Percentiles rank a stretch among this genome's conserved stretches.
Conservation (phyloP, 2,888 invertebrate species). For the Galeruca laticollis region DNA sequence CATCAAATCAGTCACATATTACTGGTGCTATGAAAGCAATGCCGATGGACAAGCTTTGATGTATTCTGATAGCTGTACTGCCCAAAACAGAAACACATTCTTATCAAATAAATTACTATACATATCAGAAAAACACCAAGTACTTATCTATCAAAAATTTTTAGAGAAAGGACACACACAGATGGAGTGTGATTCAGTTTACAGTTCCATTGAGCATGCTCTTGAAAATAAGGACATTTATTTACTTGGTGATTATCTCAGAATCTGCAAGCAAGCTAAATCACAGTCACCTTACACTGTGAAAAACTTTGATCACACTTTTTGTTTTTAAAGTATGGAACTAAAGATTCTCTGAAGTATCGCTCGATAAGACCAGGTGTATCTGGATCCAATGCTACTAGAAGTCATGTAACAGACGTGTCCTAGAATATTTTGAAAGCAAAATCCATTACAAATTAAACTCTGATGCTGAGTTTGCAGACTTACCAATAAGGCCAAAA, state of each 20-base stretch:
- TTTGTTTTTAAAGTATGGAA: constrained; percentile 33
- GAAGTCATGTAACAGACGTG: constrained; percentile 4
- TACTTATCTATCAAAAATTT: constrained; percentile 20
- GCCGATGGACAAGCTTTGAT: constrained; percentile 19
- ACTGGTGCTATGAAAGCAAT: constrained; percentile 17
- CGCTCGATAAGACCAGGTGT: constrained; percentile 33
- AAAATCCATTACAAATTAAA: constrained; percentile 15
- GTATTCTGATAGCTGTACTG: constrained; percentile 31
- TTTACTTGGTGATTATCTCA: constrained; percentile 38
- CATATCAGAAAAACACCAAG: constrained; percentile 25
- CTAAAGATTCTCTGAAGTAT: constrained; percentile 37
- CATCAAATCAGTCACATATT: constrained; percentile 16
- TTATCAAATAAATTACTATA: constrained; percentile 29
- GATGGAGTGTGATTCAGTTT: too few relatives aligned
- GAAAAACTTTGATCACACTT: constrained; percentile 20
- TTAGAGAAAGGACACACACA: too few relatives aligned
- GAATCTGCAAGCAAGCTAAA: constrained; percentile 35
- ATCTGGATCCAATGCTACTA: constrained; percentile 8
- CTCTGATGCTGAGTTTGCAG: constrained; percentile 1
- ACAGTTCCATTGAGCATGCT: too few relatives aligned
- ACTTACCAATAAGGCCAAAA: constrained; percentile 26
- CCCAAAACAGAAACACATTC: constrained; percentile 17
- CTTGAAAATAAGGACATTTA: constrained; percentile 35
- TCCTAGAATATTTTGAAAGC: constrained; percentile 14
- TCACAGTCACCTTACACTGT: constrained; percentile 27